Conservation (phyloP, 2,888 invertebrate genomes). For the Calliscelio sp. region DNA sequence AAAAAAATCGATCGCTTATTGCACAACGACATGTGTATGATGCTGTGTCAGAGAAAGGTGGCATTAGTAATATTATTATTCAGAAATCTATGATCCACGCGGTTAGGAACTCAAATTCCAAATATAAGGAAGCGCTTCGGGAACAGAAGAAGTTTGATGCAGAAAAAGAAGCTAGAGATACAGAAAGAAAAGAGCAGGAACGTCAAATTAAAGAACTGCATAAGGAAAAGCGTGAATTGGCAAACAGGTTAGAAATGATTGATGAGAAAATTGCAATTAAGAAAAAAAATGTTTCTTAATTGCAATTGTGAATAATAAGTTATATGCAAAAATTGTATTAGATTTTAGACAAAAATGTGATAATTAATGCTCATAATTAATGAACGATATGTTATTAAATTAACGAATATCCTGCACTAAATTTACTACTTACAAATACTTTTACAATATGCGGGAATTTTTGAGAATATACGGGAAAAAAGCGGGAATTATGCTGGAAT, state of each 20-base stretch:
- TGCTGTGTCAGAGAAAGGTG: conserved; percentile 26
- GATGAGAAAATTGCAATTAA: conserved; percentile 11
- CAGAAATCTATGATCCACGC: conserved; percentile 20
- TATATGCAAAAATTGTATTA: not conserved
- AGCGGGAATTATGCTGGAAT: conserved; percentile 7
- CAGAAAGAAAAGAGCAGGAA: conserved; percentile 12
- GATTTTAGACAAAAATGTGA: not conserved
- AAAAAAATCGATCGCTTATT: conserved; percentile 15
- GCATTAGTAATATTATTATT: not conserved
- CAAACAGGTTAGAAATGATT: conserved; percentile 13
- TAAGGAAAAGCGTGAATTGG: conserved; percentile 21
- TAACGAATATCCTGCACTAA: too few species aligned
- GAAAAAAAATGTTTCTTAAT: too few species aligned
- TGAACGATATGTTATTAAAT: not conserved
- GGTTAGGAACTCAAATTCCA: conserved; percentile 10
- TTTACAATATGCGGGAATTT: not conserved
- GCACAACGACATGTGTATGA: conserved; percentile 22
- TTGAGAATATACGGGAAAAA: not conserved
- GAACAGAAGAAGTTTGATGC: conserved; percentile 20
- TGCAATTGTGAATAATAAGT: not conserved
- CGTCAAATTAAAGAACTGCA: conserved; percentile 15
- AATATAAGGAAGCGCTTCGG: conserved; percentile 22
- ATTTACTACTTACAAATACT: too few species aligned
- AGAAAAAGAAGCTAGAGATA: conserved; percentile 7
- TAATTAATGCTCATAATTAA: not conserved